Evolutionary conservation across 2,797 vertebrate genomes (phyloP).

Genomic region (Ctenosaura bakeri): DNA sequence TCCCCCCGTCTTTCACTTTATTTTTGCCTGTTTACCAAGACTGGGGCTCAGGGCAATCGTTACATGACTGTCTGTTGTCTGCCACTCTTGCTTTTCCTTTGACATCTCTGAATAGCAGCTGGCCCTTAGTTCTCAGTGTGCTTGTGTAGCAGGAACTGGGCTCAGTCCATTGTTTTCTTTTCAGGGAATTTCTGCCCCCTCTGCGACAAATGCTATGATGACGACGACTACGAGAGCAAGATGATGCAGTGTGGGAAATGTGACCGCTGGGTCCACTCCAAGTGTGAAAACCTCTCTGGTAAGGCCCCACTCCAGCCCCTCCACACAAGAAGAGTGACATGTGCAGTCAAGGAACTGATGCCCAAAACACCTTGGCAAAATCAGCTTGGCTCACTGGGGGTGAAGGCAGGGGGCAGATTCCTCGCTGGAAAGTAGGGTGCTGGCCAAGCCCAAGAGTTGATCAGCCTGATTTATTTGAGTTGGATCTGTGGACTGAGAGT

Average conservation of each 20-base stretch:
- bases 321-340: not conserved
- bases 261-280: constrained; percentile 96
- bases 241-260: constrained; percentile 97
- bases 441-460: no score
- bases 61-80: not conserved
- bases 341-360: not conserved
- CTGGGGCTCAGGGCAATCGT: not conserved
- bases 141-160: not conserved
- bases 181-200: constrained; percentile 96
- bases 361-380: not conserved
- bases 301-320: constrained; percentile 55
- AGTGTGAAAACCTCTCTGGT: constrained; percentile 97
- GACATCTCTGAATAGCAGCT: no score
- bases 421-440: no score
- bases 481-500: not conserved
- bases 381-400: not conserved
- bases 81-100: not conserved
- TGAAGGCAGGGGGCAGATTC: not conserved
- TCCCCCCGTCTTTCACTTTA: no score
- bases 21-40: no score
- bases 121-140: no score
- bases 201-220: constrained; percentile 95
- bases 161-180: constrained; percentile 24
- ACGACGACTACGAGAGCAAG: constrained; percentile 95
- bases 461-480: not conserved